Conservation (phyloP, 2,113 vertebrate genomes). For the Planiliza haematocheilus region DNA sequence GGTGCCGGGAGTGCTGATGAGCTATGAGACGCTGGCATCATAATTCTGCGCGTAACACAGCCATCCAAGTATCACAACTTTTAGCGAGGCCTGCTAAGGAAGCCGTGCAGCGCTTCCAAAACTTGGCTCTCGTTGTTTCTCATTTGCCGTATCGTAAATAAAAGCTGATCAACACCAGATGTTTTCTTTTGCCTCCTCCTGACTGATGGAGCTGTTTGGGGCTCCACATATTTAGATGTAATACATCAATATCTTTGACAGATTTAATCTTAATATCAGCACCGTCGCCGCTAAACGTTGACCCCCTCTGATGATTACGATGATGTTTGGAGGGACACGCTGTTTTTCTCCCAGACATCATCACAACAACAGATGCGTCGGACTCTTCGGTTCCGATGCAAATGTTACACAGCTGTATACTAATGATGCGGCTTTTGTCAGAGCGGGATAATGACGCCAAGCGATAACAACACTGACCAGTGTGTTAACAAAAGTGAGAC, state of each 20-base stretch:
- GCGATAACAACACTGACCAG: constrained; percentile 35
- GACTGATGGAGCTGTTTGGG: constrained; percentile 13
- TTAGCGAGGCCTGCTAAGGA: constrained; percentile 8
- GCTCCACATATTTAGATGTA: constrained; percentile 10
- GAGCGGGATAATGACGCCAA: constrained; percentile 23
- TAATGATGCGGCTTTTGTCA: constrained; percentile 42
- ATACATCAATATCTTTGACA: constrained; percentile 11
- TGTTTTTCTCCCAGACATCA: not conserved
- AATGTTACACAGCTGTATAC: constrained; percentile 51
- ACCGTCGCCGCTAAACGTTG: not conserved
- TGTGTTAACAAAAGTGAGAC: constrained; percentile 44
- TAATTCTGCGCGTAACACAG: constrained; percentile 57
- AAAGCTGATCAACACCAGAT: constrained; percentile 38
- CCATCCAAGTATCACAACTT: constrained; percentile 56
- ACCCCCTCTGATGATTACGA: not conserved
- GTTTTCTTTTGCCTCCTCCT: not conserved
- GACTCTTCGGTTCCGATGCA: constrained; percentile 50
- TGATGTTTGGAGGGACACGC: constrained; percentile 12
- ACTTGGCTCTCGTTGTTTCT: constrained; percentile 16
- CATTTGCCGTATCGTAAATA: constrained; percentile 21
- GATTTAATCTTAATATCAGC: constrained; percentile 1
- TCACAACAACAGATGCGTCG: constrained; percentile 40
- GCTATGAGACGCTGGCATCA: constrained; percentile 65
- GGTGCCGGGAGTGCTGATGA: constrained; percentile 78
- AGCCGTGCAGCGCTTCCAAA: constrained; percentile 10